phyloP scores from a whole-genome alignment of 2,888 invertebrate species.

The Hyles lineata region DNA sequence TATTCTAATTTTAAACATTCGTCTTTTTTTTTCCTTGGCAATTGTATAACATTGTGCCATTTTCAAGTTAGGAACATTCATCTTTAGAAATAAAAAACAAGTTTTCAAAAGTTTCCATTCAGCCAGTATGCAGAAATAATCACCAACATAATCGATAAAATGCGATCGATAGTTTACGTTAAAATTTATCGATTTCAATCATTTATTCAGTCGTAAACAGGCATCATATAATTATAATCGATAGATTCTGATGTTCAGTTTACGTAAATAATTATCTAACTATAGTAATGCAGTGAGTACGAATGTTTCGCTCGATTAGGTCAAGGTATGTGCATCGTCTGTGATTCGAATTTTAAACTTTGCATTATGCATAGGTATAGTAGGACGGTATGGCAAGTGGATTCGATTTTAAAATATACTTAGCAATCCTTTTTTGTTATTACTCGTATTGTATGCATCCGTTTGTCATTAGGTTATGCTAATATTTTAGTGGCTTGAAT shows the following conservation, averaged over 20 bases:
- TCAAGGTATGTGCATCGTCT: slow-evolving; percentile 15
- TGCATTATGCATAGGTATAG: neutral
- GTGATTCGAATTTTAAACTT: slow-evolving; percentile 13
- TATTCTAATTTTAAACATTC: too few relatives aligned
- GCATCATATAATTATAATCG: too few relatives aligned
- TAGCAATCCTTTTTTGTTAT: too few relatives aligned
- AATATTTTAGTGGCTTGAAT: too few relatives aligned
- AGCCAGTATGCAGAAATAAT: neutral
- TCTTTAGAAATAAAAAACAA: too few relatives aligned
- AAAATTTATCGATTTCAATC: neutral
- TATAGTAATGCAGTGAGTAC: neutral
- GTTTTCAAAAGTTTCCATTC: too few relatives aligned
- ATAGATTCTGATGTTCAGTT: neutral
- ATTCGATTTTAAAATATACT: neutral
- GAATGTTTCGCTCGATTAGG: neutral
- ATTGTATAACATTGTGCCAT: too few relatives aligned
- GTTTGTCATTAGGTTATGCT: too few relatives aligned
- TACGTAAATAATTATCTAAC: slow-evolving; percentile 16
- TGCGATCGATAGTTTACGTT: neutral
- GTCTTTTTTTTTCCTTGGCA: too few relatives aligned
- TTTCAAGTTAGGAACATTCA: too few relatives aligned
- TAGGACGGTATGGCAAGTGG: neutral
- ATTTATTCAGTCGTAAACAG: too few relatives aligned
- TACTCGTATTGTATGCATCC: too few relatives aligned
- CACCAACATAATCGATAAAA: neutral